phyloP scores from a whole-genome alignment of 1,140 invertebrate species.

The Trichonephila inaurata region DNA sequence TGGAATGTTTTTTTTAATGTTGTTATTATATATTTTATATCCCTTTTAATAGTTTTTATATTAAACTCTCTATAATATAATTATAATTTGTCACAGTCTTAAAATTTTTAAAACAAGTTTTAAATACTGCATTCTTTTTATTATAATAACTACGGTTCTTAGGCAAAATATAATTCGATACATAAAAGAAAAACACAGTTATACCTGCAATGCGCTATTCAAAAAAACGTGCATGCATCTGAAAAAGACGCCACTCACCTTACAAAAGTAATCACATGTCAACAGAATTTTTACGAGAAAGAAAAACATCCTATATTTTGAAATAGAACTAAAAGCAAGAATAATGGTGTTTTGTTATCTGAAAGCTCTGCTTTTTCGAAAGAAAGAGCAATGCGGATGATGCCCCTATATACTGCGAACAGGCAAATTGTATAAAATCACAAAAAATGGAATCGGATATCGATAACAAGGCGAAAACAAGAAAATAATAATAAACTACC shows the following conservation, averaged over 20 bases:
- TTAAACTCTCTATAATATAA: no score
- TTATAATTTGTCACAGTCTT: no score
- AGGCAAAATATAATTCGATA: no score
- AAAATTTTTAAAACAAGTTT: no score
- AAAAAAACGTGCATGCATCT: not conserved
- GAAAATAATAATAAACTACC: not conserved
- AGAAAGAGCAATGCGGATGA: not conserved
- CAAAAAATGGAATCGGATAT: conserved; percentile 18
- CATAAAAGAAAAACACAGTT: no score
- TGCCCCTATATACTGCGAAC: not conserved
- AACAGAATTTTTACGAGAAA: not conserved
- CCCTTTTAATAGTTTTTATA: no score
- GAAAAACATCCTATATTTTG: not conserved
- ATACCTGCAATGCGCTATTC: no score
- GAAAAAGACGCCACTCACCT: not conserved
- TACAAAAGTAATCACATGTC: not conserved
- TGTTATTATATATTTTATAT: no score
- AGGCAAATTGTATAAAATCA: conserved; percentile 11
- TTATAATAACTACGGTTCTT: no score
- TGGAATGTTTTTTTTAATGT: no score
- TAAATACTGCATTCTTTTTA: no score
- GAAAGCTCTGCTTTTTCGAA: not conserved
- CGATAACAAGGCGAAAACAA: not conserved
- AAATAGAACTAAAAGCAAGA: not conserved
- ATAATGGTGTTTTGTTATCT: not conserved